A percentile compares a stretch with the other conserved stretches of the same genome.
Evolutionary conservation across 2,113 vertebrate genomes (phyloP).

Genomic region (Rhegmatorhina hoffmannsi): DNA sequence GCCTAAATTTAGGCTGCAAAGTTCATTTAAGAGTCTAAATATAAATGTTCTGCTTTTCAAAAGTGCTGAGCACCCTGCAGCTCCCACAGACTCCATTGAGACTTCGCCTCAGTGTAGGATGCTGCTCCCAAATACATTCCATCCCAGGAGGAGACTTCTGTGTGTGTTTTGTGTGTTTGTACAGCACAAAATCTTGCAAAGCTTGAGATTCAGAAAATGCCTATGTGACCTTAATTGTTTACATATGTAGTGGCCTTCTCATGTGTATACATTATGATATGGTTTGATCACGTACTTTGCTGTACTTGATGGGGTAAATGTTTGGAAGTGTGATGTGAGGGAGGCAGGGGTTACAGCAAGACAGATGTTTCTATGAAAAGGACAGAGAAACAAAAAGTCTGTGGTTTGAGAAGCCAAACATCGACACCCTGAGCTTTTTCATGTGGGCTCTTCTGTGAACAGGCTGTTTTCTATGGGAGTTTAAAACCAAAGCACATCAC

Average conservation of each 20-base stretch:
- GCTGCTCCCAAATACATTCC: background rate
- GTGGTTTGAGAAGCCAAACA: background rate
- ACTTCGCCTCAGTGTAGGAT: background rate
- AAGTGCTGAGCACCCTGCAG: constrained; percentile 56
- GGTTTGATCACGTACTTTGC: background rate
- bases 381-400: background rate
- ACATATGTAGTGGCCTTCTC: background rate
- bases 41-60: constrained; percentile 46
- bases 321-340: background rate
- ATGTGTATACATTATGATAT: rapidly evolving
- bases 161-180: background rate
- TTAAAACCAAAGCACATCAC: background rate
- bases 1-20: constrained; percentile 47
- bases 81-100: constrained; percentile 36
- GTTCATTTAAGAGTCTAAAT: constrained; percentile 52
- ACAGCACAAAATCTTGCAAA: background rate
- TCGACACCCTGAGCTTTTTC: background rate
- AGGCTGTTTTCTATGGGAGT: background rate
- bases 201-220: background rate
- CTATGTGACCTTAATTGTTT: background rate
- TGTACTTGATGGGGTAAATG: rapidly evolving
- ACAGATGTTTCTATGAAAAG: background rate
- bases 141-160: background rate
- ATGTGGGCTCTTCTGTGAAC: background rate
- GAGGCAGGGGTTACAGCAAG: background rate